These are phyloP conservation scores for Lycophotia porphyrea DNA, from an alignment of 2,888 invertebrate species.

Conservation along the genomic window DNA sequence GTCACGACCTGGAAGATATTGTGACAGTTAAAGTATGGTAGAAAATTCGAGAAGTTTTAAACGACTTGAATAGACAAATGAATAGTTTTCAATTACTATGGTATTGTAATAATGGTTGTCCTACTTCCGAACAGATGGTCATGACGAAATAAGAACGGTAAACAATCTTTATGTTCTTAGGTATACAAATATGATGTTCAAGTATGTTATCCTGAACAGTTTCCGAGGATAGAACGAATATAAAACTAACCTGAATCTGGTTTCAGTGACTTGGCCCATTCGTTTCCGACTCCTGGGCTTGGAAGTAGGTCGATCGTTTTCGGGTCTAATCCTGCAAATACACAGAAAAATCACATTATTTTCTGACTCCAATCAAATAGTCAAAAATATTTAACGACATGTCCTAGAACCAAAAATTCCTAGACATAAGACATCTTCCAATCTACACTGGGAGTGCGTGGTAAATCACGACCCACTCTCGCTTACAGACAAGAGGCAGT, in stretches of 20 bases:
- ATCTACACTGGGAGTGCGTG: background rate
- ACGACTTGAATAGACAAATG: background rate
- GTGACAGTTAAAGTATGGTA: background rate
- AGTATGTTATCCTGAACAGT: background rate
- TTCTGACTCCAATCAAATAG: background rate
- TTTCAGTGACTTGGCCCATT: constrained; percentile 95
- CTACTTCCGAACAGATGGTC: background rate
- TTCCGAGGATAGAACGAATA: background rate
- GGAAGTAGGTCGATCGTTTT: constrained; percentile 97
- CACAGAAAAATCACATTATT: background rate
- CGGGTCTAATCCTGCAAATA: constrained; percentile 91
- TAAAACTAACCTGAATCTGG: constrained; percentile 92
- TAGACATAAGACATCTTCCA: background rate
- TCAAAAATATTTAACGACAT: background rate
- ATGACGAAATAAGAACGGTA: background rate
- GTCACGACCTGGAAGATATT: constrained; percentile 88
- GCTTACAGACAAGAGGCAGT: background rate
- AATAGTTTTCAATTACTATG: too few species aligned
- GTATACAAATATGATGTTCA: background rate
- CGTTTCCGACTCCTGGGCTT: constrained; percentile 93
- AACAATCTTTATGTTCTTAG: background rate
- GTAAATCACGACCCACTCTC: too few species aligned
- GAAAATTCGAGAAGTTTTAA: background rate
- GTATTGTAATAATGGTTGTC: background rate
- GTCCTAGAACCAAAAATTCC: background rate